A percentile compares a stretch with the other conserved stretches of the same genome.
phyloP scores from a whole-genome alignment of 2,797 vertebrate species.

The Spea hammondii region DNA sequence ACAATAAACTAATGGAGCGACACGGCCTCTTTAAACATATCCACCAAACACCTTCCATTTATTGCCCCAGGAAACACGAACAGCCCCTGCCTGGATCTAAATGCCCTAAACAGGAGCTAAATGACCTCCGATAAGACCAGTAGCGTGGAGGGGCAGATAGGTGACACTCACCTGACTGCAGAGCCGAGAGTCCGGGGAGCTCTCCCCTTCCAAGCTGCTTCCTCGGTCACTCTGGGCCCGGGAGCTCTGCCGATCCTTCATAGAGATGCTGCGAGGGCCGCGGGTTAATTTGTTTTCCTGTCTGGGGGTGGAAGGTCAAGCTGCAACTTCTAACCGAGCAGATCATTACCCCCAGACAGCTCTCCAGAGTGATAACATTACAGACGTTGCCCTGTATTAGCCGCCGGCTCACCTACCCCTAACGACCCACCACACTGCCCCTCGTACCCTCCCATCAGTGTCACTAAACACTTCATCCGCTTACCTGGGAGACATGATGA shows the following conservation, averaged over 20 bases:
- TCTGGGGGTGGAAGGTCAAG: neutral
- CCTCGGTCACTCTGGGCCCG: slow-evolving; percentile 84
- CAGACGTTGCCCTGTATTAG: too few species aligned
- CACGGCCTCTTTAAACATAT: too few species aligned
- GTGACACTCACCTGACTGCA: slow-evolving; percentile 76
- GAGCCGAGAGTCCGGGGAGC: slow-evolving; percentile 86
- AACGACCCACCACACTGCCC: too few species aligned
- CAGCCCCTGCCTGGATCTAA: too few species aligned
- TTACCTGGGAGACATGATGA: slow-evolving; percentile 81
- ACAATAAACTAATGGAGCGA: too few species aligned
- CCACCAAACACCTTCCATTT: too few species aligned
- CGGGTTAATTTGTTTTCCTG: slow-evolving; percentile 67
- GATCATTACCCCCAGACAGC: neutral
- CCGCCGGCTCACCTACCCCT: too few species aligned
- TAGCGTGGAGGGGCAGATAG: neutral
- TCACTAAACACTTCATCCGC: neutral
- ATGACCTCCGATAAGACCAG: neutral
- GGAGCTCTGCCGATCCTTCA: slow-evolving; percentile 88
- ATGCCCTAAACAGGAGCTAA: too few species aligned
- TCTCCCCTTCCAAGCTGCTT: slow-evolving; percentile 91
- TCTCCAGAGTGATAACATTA: too few species aligned
- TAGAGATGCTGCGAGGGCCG: slow-evolving; percentile 77
- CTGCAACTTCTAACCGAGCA: neutral
- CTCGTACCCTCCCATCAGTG: too few species aligned
- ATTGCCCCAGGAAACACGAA: too few species aligned